phyloP scores from a whole-genome alignment of 2,113 vertebrate genomes.

The Leucoraja erinaceus region DNA sequence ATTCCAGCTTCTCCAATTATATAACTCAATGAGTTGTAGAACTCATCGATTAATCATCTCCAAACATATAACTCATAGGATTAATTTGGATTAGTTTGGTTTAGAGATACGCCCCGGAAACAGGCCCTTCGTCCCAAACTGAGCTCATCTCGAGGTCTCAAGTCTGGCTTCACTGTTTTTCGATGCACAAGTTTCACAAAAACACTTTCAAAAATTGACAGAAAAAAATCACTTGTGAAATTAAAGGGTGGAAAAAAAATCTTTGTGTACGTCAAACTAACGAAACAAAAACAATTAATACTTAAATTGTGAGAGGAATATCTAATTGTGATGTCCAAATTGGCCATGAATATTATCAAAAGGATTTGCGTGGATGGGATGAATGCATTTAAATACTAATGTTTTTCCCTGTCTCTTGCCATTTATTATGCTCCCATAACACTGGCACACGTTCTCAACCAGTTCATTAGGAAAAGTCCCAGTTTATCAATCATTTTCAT shows the following conservation, averaged over 20 bases:
- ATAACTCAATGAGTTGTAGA: no score
- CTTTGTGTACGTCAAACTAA: slow-evolving; percentile 3
- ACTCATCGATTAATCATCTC: no score
- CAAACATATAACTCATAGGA: no score
- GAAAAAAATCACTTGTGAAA: neutral
- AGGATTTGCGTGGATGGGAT: neutral
- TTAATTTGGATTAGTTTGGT: no score
- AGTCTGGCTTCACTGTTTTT: neutral
- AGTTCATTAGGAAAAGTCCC: slow-evolving; percentile 22
- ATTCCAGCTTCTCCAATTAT: no score
- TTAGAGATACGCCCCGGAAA: no score
- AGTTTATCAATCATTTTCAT: slow-evolving; percentile 1
- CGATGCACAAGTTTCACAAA: neutral
- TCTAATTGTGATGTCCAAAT: neutral
- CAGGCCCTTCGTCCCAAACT: no score
- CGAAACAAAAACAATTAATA: neutral
- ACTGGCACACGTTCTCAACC: neutral
- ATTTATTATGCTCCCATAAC: neutral
- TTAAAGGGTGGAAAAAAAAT: neutral
- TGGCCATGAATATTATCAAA: slow-evolving; percentile 19
- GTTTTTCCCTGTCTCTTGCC: neutral
- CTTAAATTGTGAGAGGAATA: neutral
- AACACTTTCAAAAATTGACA: neutral
- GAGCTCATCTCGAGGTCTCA: neutral
- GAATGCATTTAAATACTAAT: slow-evolving; percentile 8